Base-by-base conservation (phyloP, 2,888 invertebrate genomes). In the Pelosia muscerda region DNA sequence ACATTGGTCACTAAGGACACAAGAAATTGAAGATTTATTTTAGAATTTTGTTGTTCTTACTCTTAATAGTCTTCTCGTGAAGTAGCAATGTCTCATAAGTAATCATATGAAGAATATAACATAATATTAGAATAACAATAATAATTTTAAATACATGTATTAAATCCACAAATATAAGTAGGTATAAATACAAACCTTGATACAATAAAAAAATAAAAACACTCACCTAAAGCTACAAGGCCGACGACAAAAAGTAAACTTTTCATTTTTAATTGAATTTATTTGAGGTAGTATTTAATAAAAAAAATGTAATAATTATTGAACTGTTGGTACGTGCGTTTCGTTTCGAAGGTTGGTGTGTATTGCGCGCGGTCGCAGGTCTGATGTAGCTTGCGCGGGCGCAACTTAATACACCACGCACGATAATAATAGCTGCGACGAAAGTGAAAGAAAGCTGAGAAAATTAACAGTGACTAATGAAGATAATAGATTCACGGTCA, bases 221-320 rank as follows among this genome's bases (percentile, higher is more conserved):
- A 93, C 94, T 92, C 81, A 94, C 94, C 94, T 64, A 91, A 79
- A 79, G 87, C 91, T 76, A 90, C 88, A 69, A 92, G 80, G 72
- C 87, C 86, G 75, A 84, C 78, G 72, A 89, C 74, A 64, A 90
- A 75, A 65, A 93, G 74, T 83, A 92, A 88, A 84, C 86, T 90
- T 80, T 89, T 91, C 94, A 94, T 94, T 79, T 86, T 80, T 65
- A 74, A 76, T 75, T 77, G 75, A 74, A n/a, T 54, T 54, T 23
- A 11, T 78, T 74, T 83, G 80, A 75, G 77, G 69, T 79, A 79
- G 69, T 76, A 81, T 81, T 81, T 83, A 75, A 78, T 83, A 75
- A 78, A 68, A 79, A 23, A 19, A 81, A 79, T 81, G 77, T 74
- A 72, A 74, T 71, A 62, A 66, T 66, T 65, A 63, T 63, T 81